A percentile compares a stretch with the other conserved stretches of the same genome.
These are phyloP conservation scores for Alcis repandata DNA, from an alignment of 2,888 invertebrate species.

Conservation along the genomic window DNA sequence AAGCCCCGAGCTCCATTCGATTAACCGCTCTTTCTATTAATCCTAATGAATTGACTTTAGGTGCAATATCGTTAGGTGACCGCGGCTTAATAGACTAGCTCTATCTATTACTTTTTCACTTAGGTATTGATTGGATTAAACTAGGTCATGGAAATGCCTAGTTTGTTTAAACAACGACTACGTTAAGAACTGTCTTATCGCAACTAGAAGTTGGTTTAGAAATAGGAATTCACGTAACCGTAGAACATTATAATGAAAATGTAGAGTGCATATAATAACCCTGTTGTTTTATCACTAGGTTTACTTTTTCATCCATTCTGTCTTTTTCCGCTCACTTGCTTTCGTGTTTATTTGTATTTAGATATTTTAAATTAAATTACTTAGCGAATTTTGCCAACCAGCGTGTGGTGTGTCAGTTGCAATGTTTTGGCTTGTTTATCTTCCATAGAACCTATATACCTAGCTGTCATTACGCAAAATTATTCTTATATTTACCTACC, in stretches of 20 bases:
- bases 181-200: conserved; percentile 18
- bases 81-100: conserved; percentile 27
- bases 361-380: conserved; percentile 21
- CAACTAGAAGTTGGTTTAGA: conserved; percentile 30
- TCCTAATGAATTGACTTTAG: conserved; percentile 56
- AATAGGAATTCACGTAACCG: conserved; percentile 2
- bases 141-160: conserved; percentile 15
- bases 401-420: conserved; percentile 37
- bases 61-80: conserved; percentile 50
- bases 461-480: background rate
- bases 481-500: conserved; percentile 5
- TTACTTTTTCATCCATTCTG: conserved; percentile 2
- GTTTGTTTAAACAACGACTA: background rate
- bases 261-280: background rate
- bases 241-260: conserved; percentile 15
- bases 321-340: conserved; percentile 33
- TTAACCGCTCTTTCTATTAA: conserved; percentile 72
- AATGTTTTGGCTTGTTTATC: conserved; percentile 37
- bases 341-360: conserved; percentile 33
- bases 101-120: conserved; percentile 29
- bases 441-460: conserved; percentile 31
- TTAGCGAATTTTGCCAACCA: conserved; percentile 21
- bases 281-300: background rate
- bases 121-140: conserved; percentile 21
- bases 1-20: conserved; percentile 70